phyloP scores from a whole-genome alignment of 2,113 vertebrate species.

The Xenus cinereus region DNA sequence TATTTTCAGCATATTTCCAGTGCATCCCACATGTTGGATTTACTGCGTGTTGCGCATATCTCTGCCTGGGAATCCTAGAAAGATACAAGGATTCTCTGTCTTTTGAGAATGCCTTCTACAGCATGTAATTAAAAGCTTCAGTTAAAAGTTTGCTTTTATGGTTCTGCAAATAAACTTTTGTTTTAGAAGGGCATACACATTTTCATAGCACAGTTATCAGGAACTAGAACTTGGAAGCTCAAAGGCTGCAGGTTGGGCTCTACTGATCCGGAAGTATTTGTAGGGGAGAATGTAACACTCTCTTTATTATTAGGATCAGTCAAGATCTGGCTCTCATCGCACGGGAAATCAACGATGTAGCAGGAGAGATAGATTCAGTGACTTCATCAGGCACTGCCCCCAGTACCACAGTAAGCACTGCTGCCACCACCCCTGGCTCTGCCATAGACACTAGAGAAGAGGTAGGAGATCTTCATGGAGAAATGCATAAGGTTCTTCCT shows the following conservation, averaged over 20 bases:
- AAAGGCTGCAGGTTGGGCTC: neutral
- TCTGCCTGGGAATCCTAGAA: neutral
- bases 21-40: neutral
- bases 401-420: slow-evolving; percentile 99
- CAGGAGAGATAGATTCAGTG: slow-evolving; percentile 98
- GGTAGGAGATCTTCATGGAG: slow-evolving; percentile 94
- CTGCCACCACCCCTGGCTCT: slow-evolving; percentile 98
- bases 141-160: neutral
- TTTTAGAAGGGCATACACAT: neutral
- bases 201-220: neutral
- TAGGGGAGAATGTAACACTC: slow-evolving; percentile 45
- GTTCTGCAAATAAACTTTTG: neutral
- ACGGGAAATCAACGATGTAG: slow-evolving; percentile 98
- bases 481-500: slow-evolving; percentile 93
- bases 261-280: neutral
- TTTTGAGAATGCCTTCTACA: neutral
- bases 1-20: neutral
- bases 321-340: slow-evolving; percentile 99
- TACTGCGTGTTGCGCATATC: neutral
- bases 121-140: neutral
- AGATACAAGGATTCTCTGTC: neutral
- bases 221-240: neutral
- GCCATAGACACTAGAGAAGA: slow-evolving; percentile 99
- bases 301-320: slow-evolving; percentile 89
- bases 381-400: slow-evolving; percentile 98